These are phyloP conservation scores for Lepidurus arcticus DNA, from an alignment of 1,140 invertebrate genomes.

Conservation along the genomic window DNA sequence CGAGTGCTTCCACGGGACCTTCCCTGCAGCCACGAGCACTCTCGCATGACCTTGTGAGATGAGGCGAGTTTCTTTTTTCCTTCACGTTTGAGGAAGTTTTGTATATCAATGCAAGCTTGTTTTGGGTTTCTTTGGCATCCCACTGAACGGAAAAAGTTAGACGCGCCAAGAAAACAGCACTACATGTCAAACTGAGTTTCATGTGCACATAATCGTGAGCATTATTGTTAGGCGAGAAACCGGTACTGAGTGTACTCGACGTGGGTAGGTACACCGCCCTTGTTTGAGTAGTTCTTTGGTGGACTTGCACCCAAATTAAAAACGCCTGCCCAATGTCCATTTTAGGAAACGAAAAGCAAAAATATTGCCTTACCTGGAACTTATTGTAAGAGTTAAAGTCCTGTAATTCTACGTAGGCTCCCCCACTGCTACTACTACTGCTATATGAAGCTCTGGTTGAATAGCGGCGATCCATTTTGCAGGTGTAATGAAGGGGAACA, in stretches of 20 bases:
- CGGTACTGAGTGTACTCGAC: too few relatives aligned
- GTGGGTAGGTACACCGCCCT: neutral
- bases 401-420: conserved; percentile 24
- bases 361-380: conserved; percentile 26
- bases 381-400: conserved; percentile 28
- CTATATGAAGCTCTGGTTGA: neutral
- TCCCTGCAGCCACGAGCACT: neutral
- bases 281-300: neutral
- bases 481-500: neutral
- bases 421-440: neutral
- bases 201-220: too few relatives aligned
- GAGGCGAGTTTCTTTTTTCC: neutral
- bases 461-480: conserved; percentile 9
- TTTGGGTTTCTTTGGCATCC: too few relatives aligned
- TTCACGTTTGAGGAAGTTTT: too few relatives aligned
- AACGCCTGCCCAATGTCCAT: neutral
- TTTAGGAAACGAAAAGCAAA: neutral
- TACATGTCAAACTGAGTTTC: too few relatives aligned
- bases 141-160: too few relatives aligned
- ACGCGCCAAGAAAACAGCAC: too few relatives aligned
- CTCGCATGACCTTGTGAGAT: neutral
- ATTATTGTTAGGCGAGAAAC: too few relatives aligned
- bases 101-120: too few relatives aligned
- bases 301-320: neutral
- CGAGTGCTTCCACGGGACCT: neutral